These are phyloP conservation scores for Orchestes rusci DNA, from an alignment of 2,888 invertebrate genomes.

Conservation along the genomic window DNA sequence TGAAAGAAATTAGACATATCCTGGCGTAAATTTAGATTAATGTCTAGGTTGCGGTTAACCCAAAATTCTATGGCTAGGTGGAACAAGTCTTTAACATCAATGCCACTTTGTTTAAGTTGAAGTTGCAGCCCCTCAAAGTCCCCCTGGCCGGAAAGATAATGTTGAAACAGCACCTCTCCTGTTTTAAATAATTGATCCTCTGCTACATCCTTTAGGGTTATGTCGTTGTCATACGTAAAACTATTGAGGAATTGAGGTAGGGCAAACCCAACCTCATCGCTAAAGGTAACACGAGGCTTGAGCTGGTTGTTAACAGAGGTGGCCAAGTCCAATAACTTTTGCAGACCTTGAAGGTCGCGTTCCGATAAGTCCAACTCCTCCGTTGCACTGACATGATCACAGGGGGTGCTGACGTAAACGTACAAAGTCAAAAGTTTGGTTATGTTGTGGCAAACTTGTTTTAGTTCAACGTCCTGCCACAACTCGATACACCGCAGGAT, in stretches of 20 bases:
- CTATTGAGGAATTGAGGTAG: slow-evolving; percentile 51
- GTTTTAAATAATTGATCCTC: slow-evolving; percentile 41
- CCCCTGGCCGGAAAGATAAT: not conserved
- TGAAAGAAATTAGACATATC: slow-evolving; percentile 64
- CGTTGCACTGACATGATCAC: slow-evolving; percentile 29
- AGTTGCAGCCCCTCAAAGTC: not conserved
- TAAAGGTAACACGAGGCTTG: slow-evolving; percentile 46
- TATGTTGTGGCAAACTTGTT: slow-evolving; percentile 36
- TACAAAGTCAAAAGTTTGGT: slow-evolving; percentile 36
- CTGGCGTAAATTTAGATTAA: slow-evolving; percentile 44
- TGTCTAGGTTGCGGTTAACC: slow-evolving; percentile 54
- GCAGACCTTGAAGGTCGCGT: slow-evolving; percentile 56
- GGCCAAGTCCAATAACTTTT: slow-evolving; percentile 55
- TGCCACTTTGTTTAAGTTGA: too few relatives aligned
- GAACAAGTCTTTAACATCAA: slow-evolving; percentile 60
- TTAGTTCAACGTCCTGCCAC: slow-evolving; percentile 11
- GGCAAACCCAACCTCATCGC: slow-evolving; percentile 45
- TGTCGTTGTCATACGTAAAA: slow-evolving; percentile 33
- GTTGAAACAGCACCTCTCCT: too few relatives aligned
- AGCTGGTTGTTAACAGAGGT: slow-evolving; percentile 39
- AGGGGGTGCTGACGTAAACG: slow-evolving; percentile 21
- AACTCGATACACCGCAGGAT: slow-evolving; percentile 46
- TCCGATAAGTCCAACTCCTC: slow-evolving; percentile 43
- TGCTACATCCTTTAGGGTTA: slow-evolving; percentile 43
- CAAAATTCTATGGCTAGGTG: slow-evolving; percentile 64